These are phyloP conservation scores for Drosophila tsacasi DNA, from an alignment of 1,140 invertebrate genomes.

Conservation along the genomic window DNA sequence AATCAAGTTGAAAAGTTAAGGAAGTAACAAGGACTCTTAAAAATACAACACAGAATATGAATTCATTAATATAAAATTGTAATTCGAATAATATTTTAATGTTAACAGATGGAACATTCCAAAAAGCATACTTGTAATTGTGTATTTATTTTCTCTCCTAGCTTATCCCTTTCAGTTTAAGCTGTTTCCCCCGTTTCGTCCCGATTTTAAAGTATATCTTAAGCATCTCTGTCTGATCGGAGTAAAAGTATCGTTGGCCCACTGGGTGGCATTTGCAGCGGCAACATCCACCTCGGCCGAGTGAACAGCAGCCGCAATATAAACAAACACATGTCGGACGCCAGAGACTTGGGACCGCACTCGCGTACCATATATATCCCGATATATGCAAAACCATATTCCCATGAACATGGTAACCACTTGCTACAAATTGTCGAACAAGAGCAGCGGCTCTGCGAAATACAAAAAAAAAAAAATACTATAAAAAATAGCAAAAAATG, in stretches of 20 bases:
- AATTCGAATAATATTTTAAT: background rate
- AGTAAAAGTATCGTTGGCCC: conserved; percentile 33
- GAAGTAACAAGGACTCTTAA: background rate
- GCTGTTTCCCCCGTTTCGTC: too few species aligned
- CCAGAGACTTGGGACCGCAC: conserved; percentile 9
- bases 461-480: conserved; percentile 22
- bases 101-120: background rate
- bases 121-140: background rate
- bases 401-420: conserved; percentile 83
- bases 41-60: background rate
- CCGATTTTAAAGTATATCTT: background rate
- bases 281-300: conserved; percentile 12
- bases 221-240: background rate
- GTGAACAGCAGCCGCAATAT: conserved; percentile 59
- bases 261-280: conserved; percentile 71
- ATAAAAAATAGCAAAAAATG: conserved; percentile 30
- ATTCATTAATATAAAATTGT: too few species aligned
- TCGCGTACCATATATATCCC: conserved; percentile 22
- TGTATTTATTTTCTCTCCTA: background rate
- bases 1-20: too few species aligned
- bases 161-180: background rate
- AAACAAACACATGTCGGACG: conserved; percentile 63
- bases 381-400: conserved; percentile 80
- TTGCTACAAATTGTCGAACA: conserved; percentile 84
- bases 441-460: conserved; percentile 60